These are phyloP conservation scores for Carduelis carduelis DNA, from an alignment of 2,797 vertebrate genomes.

Conservation along the genomic window DNA sequence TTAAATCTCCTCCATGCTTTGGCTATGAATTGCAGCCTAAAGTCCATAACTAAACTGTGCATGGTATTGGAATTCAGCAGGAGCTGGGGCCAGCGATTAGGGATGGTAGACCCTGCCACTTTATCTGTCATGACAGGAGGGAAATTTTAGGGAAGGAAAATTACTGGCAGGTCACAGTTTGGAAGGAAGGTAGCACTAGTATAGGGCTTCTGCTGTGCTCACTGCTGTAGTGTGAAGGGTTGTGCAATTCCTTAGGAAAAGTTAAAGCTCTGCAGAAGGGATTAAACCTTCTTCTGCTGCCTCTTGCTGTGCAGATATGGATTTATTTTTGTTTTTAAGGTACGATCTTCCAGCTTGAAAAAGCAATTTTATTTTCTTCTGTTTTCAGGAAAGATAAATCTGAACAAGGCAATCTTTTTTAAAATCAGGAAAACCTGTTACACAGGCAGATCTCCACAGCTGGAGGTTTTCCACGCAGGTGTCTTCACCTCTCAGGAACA, in stretches of 20 bases:
- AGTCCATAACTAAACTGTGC: slow-evolving; percentile 68
- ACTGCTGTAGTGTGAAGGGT: neutral
- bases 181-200: slow-evolving; percentile 29
- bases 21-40: slow-evolving; percentile 41
- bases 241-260: neutral
- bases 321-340: neutral
- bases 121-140: slow-evolving; percentile 60
- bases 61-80: slow-evolving; percentile 48
- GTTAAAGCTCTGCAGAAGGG: neutral
- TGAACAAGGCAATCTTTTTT: neutral
- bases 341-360: neutral
- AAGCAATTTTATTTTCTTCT: neutral
- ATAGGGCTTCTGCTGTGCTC: neutral
- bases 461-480: neutral
- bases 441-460: neutral
- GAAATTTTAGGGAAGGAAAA: slow-evolving; percentile 45
- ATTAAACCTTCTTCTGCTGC: neutral
- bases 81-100: slow-evolving; percentile 48
- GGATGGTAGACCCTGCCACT: slow-evolving; percentile 59
- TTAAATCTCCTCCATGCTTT: slow-evolving; percentile 36
- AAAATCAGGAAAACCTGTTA: neutral
- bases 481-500: neutral
- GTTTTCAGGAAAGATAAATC: neutral
- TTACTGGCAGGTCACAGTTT: slow-evolving; percentile 52
- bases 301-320: neutral